Conservation (phyloP, 2,797 vertebrate species). For the Silurus aristotelis region DNA sequence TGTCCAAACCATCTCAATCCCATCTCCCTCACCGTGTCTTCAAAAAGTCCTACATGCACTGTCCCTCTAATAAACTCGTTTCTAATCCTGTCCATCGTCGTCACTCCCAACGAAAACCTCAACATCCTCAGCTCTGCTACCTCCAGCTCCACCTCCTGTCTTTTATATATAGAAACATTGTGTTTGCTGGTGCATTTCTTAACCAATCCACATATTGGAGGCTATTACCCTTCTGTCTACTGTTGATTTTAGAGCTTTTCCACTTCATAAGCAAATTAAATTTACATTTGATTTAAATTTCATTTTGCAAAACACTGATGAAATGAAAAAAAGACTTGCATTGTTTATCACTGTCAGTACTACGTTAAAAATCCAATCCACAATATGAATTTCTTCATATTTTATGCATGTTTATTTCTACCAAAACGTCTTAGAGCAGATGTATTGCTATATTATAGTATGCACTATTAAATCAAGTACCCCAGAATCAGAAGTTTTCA, state of each 20-base stretch:
- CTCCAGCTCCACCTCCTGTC: too few relatives aligned
- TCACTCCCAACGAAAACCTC: too few relatives aligned
- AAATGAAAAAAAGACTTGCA: neutral
- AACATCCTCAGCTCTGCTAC: too few relatives aligned
- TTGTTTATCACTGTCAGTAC: neutral
- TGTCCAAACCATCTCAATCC: too few relatives aligned
- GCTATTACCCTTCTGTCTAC: neutral
- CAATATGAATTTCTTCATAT: neutral
- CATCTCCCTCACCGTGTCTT: too few relatives aligned
- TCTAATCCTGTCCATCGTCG: too few relatives aligned
- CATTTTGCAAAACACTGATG: neutral
- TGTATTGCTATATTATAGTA: neutral
- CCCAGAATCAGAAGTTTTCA: too few relatives aligned
- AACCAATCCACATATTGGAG: neutral
- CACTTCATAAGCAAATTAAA: neutral
- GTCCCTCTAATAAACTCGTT: too few relatives aligned
- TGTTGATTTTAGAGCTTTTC: slow-evolving; percentile 8
- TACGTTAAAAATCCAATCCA: neutral
- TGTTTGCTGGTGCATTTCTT: neutral
- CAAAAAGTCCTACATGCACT: too few relatives aligned
- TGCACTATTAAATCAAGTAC: too few relatives aligned
- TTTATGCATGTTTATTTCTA: neutral
- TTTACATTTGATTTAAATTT: neutral
- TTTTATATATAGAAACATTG: neutral
- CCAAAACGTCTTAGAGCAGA: neutral